Conservation (phyloP, 2,797 vertebrate species). For the Eulemur albifrons region DNA sequence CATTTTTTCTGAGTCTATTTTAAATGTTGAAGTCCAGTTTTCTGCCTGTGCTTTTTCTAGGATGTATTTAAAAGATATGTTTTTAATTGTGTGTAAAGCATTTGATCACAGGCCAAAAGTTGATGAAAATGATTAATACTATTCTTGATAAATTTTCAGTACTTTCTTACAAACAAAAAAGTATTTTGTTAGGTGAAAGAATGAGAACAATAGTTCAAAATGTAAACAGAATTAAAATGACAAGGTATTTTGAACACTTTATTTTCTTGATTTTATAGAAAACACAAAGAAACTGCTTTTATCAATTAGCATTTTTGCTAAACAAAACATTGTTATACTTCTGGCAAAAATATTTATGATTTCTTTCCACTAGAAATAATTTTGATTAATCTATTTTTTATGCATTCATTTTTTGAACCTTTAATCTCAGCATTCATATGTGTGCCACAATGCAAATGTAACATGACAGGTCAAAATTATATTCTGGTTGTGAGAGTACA, state of each 20-base stretch:
- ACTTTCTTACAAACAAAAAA: background rate
- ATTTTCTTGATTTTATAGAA: background rate
- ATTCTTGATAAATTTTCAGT: background rate
- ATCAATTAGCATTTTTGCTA: background rate
- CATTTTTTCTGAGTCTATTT: background rate
- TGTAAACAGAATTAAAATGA: background rate
- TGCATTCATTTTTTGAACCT: background rate
- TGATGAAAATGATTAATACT: background rate
- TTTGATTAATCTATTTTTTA: background rate
- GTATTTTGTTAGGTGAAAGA: background rate
- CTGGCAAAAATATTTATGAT: background rate
- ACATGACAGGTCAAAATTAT: background rate
- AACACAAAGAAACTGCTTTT: background rate
- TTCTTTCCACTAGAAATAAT: constrained; percentile 1
- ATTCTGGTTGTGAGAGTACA: background rate
- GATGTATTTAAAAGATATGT: background rate
- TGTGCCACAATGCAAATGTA: background rate
- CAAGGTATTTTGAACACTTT: background rate
- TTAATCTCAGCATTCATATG: background rate
- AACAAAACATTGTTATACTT: background rate
- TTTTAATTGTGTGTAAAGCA: constrained; percentile 9
- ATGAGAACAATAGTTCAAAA: background rate
- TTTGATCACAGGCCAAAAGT: background rate
- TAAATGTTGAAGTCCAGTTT: background rate
- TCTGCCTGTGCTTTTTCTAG: background rate